phyloP scores from a whole-genome alignment of 2,797 vertebrate genomes.

The Babyrousa celebensis region DNA sequence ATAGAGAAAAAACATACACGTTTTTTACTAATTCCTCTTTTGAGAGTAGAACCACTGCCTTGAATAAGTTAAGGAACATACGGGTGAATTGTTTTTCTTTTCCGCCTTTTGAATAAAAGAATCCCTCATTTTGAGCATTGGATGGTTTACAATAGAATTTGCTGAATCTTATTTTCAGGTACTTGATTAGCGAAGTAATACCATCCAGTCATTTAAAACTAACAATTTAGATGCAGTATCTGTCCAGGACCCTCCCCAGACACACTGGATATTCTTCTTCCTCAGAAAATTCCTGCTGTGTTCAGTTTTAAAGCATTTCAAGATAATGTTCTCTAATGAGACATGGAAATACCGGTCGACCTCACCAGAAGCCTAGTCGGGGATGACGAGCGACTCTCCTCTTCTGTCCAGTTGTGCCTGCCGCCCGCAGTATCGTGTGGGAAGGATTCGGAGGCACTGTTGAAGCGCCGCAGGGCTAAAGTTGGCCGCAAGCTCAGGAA shows the following conservation, averaged over 20 bases:
- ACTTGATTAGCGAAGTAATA: constrained; percentile 36
- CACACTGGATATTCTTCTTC: neutral
- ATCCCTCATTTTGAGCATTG: constrained; percentile 76
- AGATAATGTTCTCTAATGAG: neutral
- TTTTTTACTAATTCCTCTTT: neutral
- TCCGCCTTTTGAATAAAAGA: constrained; percentile 71
- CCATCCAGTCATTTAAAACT: constrained; percentile 44
- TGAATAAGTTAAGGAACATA: neutral
- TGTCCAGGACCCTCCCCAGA: neutral
- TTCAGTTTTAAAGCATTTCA: neutral
- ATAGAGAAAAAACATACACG: constrained; percentile 42
- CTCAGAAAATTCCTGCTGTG: neutral
- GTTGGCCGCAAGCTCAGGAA: neutral
- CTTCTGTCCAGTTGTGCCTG: neutral
- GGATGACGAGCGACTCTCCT: neutral
- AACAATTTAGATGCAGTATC: constrained; percentile 17
- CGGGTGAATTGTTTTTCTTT: constrained; percentile 7
- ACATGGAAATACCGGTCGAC: neutral
- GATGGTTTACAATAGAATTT: constrained; percentile 53
- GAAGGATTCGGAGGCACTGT: neutral
- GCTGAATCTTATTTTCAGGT: constrained; percentile 29
- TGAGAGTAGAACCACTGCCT: neutral
- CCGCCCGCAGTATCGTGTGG: rapidly evolving
- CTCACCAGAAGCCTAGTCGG: neutral
- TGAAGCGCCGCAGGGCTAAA: neutral